Evolutionary conservation across 2,113 vertebrate genomes (phyloP).

Genomic region (Shinisaurus crocodilurus): DNA sequence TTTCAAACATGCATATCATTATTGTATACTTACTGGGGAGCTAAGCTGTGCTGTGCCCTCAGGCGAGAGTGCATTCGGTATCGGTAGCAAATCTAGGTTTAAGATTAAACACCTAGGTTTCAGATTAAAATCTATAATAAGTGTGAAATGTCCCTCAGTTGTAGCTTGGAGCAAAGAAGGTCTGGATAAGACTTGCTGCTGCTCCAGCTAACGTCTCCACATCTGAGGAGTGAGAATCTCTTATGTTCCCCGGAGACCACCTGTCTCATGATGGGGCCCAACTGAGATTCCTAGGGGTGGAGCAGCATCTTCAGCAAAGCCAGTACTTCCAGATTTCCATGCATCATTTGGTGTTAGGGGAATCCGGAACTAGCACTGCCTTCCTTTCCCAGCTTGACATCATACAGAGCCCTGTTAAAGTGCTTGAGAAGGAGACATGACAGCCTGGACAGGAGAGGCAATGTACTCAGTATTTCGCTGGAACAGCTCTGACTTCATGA

Average conservation of each 20-base stretch:
- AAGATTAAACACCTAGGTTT: no score
- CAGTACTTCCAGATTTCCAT: background rate
- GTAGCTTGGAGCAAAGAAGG: background rate
- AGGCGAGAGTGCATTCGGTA: background rate
- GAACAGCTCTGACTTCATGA: slow-evolving; percentile 6
- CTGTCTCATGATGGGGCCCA: background rate
- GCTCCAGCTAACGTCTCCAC: background rate
- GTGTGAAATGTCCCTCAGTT: background rate
- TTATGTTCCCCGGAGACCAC: background rate
- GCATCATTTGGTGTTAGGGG: background rate
- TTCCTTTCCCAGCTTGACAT: slow-evolving; percentile 12
- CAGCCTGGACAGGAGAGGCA: slow-evolving; percentile 1
- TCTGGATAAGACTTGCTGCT: background rate
- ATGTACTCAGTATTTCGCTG: background rate
- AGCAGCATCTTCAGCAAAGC: background rate
- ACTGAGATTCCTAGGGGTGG: background rate
- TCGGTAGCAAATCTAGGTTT: background rate
- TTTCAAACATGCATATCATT: background rate
- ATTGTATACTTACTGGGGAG: background rate
- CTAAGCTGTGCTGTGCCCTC: background rate
- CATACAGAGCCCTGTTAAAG: background rate
- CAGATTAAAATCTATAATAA: background rate
- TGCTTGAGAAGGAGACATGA: slow-evolving; percentile 8
- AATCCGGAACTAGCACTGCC: slow-evolving; percentile 12
- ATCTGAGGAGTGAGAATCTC: background rate